Evolutionary conservation across 2,113 vertebrate species (phyloP), one percentile per base, ranked within the genome.

Genomic region (Pseudorectes ferrugineus): DNA sequence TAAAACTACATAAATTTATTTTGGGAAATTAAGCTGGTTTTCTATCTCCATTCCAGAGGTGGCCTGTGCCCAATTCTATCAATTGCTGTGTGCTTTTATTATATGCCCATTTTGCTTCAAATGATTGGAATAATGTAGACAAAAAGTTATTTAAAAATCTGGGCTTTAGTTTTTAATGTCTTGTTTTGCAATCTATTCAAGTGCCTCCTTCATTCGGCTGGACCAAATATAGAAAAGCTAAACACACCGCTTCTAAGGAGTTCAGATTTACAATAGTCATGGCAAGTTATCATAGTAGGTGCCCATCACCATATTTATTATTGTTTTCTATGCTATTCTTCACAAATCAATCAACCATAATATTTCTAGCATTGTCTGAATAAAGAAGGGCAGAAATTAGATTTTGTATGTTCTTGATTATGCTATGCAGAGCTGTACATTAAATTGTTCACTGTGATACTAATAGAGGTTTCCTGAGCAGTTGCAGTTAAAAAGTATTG

Each of bases 1-100:
- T 12, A 54, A 82, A 65, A 57, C 12, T 0, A 19, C 12, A 31
- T 18, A 10, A 31, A 25, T 23, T 28, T 46, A 1, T 2, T 42
- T 67, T 15, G 9, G 3, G 8, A 73, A 79, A 63, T 74, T 10
- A 40, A 40, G 6, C 7, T 33, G 3, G 0, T 61, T 91, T 89
- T 71, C 26, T 4, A 33, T 15, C 42, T 46, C 12, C 13, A 11
- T 80, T 78, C 49, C 6, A 29, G 29, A 71, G 8, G 5, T 29
- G 6, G 28, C 4, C 18, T 21, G 14, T 35, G 29, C 4, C 42
- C 11, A 62, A 62, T 38, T 9, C 54, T 80, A 46, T 81, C 5
- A n/a, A 7, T 35, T 71, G 3, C 0, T 49, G 21, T 45, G 21
- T 76, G 8, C 5, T 61, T 70, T 65, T 48, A 26, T 52, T 48